These are phyloP conservation scores for Trichogramma evanescens DNA, from an alignment of 2,888 invertebrate species.

Conservation along the genomic window DNA sequence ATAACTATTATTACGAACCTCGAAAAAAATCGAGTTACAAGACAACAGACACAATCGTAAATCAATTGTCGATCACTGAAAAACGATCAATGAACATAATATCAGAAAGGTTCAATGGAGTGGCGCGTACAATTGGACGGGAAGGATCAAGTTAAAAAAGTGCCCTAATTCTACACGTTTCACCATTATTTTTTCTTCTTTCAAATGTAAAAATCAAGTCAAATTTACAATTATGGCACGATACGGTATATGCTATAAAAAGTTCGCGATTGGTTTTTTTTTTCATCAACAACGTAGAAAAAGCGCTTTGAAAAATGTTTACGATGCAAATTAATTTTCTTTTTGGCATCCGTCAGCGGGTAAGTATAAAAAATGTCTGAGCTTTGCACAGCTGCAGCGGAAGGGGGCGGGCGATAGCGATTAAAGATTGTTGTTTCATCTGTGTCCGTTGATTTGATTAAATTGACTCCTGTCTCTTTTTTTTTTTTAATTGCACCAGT, in stretches of 20 bases:
- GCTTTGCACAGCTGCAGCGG: too few species aligned
- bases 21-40: too few species aligned
- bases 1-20: too few species aligned
- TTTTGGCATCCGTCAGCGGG: constrained; percentile 20
- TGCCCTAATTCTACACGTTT: constrained; percentile 15
- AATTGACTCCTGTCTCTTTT: too few species aligned
- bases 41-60: too few species aligned
- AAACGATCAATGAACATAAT: too few species aligned
- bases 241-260: constrained; percentile 21
- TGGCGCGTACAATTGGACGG: constrained; percentile 21
- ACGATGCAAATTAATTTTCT: constrained; percentile 8
- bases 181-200: constrained; percentile 14
- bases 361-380: too few species aligned
- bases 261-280: constrained; percentile 1
- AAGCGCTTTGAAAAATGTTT: constrained; percentile 14
- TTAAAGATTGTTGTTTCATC: too few species aligned
- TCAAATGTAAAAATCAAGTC: constrained; percentile 19
- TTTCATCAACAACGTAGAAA: constrained; percentile 11
- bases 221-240: constrained; percentile 25
- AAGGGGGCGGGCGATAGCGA: too few species aligned
- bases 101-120: neutral
- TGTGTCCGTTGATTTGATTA: too few species aligned
- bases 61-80: too few species aligned
- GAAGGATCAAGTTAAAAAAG: constrained; percentile 15
- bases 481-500: constrained; percentile 8